Evolutionary conservation across 2,888 invertebrate genomes (phyloP).

Genomic region (Melanophora roralis): DNA sequence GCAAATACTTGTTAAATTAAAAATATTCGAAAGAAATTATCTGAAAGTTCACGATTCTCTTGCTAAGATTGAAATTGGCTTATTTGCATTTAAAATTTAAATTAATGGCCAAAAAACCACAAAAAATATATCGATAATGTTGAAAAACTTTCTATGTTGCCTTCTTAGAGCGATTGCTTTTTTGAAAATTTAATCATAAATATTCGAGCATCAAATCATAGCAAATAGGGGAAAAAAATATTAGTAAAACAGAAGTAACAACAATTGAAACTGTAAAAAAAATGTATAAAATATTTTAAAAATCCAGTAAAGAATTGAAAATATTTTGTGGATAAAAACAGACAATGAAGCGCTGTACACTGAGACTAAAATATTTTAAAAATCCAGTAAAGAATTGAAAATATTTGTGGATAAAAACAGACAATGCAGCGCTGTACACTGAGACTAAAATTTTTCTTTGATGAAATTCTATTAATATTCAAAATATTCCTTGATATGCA

Average conservation of each 20-base stretch:
- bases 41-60: constrained; percentile 64
- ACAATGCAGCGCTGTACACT: neutral
- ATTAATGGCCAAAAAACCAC: constrained; percentile 72
- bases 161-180: neutral
- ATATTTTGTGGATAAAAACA: too few species aligned
- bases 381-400: constrained; percentile 62
- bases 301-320: too few species aligned
- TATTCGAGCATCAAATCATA: constrained; percentile 67
- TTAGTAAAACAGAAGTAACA: constrained; percentile 13
- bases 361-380: constrained; percentile 71
- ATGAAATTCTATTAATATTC: too few species aligned
- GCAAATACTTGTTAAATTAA: neutral
- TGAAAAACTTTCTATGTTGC: too few species aligned
- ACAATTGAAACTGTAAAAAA: too few species aligned
- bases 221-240: constrained; percentile 35
- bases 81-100: constrained; percentile 75
- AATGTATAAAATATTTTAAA: too few species aligned
- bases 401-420: neutral
- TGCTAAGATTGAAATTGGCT: constrained; percentile 70
- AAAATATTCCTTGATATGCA: too few species aligned
- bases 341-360: too few species aligned
- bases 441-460: too few species aligned
- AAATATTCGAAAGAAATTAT: neutral
- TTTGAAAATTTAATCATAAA: constrained; percentile 69
- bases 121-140: too few species aligned